Base-by-base conservation (phyloP, 2,113 vertebrate genomes). In the Colius striatus region DNA sequence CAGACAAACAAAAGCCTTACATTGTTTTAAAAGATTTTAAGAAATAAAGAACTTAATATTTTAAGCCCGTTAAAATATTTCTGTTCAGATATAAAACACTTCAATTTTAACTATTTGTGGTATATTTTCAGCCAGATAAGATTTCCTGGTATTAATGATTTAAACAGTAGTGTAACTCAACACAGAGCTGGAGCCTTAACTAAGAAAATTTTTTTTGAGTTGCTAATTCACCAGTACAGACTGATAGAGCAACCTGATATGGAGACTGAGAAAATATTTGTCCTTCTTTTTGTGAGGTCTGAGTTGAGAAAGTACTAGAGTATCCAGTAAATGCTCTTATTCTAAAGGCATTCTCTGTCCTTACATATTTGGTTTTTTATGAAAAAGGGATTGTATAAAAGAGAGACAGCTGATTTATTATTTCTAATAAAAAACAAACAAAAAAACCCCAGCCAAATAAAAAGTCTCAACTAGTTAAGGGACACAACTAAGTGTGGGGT, bases 401-500 rank as follows among this genome's bases (percentile, higher is more conserved):
- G 9, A 36, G 2, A 12, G n/a, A 57, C 30, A 32, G 19, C 3
- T 16, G 3, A 26, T 45, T 73, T 80, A 41, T 61, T 43, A 45
- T 72, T 87, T 55, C 10, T 51, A 30, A 23, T 38, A 36, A 26
- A 55, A 55, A 34, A 16, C 21, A n/a, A 66, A 32, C 1, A 21
- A 72, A 87, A 55, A 22, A 60, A 66, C 25, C 0, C 2, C 55
- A 57, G 11, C 13, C 48, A 50, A 41, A 2, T 16, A 58, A 76
- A 34, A 43, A 23, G 0, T 3, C 22, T 6, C 3, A 29, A 6
- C 6, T 27, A 57, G 18, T 45, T 51, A 32, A 3, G 11, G 11
- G 50, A 68, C 7, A 63, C 11, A 53, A 12, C 4, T 54, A 41
- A 54, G 3, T 2, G 2, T 36, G 3, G 4, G 1, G 0, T 5